A percentile compares a stretch with the other conserved stretches of the same genome.
Conservation (phyloP, 2,888 invertebrate species). For the Coelinius sp. region DNA sequence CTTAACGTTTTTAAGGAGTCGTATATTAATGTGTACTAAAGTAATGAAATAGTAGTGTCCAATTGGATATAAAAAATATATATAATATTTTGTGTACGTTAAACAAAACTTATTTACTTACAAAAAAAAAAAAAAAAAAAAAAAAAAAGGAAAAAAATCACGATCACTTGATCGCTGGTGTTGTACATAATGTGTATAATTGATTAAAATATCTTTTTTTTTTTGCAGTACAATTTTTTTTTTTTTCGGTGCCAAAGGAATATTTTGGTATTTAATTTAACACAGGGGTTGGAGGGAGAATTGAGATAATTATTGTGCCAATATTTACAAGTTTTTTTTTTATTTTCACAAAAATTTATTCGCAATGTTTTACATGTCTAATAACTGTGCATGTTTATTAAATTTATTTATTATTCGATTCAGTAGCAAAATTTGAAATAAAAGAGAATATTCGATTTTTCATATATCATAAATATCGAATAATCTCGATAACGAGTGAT, state of each 20-base stretch:
- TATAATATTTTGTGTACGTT: conserved; percentile 54
- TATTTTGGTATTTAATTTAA: neutral
- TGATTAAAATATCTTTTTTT: conserved; percentile 4
- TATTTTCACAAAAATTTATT: neutral
- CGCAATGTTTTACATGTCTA: neutral
- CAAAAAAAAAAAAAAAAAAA: neutral
- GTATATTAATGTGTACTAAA: neutral
- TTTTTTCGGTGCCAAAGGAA: conserved; percentile 8
- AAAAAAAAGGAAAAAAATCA: conserved; percentile 24
- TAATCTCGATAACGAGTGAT: no score
- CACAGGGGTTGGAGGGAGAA: neutral
- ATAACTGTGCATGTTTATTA: neutral
- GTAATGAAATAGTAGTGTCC: neutral
- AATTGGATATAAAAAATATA: conserved; percentile 41
- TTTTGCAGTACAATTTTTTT: neutral
- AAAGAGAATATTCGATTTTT: no score
- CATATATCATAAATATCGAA: no score
- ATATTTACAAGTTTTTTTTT: neutral
- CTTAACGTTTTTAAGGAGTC: neutral
- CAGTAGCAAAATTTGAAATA: no score
- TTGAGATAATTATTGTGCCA: neutral
- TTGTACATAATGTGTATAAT: conserved; percentile 15
- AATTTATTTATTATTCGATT: conserved; percentile 3
- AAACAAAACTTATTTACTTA: conserved; percentile 46
- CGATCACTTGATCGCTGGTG: neutral